A percentile compares a stretch with the other conserved stretches of the same genome.
Conservation (phyloP, 2,113 vertebrate genomes). For the Peromyscus polionotus region DNA sequence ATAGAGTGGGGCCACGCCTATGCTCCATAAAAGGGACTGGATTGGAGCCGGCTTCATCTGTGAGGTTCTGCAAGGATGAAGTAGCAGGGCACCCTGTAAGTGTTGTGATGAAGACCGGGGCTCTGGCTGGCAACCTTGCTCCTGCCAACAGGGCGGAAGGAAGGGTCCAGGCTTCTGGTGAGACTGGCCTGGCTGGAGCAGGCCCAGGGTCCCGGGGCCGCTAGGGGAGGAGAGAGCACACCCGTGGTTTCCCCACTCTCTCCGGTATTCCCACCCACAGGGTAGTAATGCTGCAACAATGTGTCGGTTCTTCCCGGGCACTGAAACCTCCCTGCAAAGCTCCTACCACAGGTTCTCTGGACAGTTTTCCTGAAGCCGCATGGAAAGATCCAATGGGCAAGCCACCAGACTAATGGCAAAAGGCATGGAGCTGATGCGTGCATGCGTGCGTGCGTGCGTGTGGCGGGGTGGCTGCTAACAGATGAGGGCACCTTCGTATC, state of each 20-base stretch:
- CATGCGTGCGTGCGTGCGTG: background rate
- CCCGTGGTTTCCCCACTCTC: background rate
- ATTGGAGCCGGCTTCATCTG: background rate
- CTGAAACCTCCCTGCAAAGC: background rate
- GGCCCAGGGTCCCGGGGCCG: background rate
- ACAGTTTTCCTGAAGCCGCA: background rate
- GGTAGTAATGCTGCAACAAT: rapidly evolving
- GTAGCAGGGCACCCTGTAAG: background rate
- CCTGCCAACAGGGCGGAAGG: background rate
- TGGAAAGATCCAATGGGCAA: background rate
- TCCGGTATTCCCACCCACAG: background rate
- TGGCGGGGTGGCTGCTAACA: background rate
- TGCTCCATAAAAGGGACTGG: background rate
- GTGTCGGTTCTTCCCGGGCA: background rate
- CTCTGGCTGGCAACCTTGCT: background rate
- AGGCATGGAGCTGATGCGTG: background rate
- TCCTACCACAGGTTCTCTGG: background rate
- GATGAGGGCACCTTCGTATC: constrained; percentile 67
- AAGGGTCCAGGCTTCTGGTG: background rate
- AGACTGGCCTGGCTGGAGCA: background rate
- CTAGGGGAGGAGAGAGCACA: background rate
- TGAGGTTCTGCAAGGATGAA: background rate
- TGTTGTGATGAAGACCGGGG: background rate
- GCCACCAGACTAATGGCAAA: background rate
- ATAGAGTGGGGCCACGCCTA: background rate